Conservation (phyloP, 2,888 invertebrate genomes). For the Scelioninae gen. 1 region DNA sequence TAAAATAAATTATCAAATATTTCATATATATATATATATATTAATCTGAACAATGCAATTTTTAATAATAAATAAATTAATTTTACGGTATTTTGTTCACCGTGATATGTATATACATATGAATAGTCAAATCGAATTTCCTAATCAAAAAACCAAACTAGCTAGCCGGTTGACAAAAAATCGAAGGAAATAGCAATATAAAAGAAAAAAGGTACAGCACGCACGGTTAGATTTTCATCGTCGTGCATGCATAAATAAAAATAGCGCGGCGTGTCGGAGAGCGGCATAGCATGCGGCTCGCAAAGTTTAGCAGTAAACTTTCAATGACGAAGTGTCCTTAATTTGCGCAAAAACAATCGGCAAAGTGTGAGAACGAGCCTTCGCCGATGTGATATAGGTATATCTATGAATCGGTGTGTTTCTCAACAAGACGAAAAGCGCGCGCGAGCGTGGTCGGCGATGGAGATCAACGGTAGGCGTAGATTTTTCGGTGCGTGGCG, state of each 20-base stretch:
- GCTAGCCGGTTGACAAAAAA: no score
- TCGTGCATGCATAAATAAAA: conserved; percentile 64
- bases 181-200: no score
- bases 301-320: conserved; percentile 61
- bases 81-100: no score
- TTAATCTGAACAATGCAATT: no score
- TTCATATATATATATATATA: no score
- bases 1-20: no score
- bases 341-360: conserved; percentile 70
- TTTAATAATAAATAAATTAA: no score
- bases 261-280: conserved; percentile 40
- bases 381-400: conserved; percentile 42
- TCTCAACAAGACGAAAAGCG: conserved; percentile 67
- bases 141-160: no score
- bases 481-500: conserved; percentile 80
- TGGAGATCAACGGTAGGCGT: conserved; percentile 77
- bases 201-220: conserved; percentile 16
- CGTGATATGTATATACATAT: no score
- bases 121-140: no score
- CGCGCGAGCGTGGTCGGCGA: conserved; percentile 65
- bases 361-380: conserved; percentile 69
- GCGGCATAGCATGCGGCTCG: conserved; percentile 63
- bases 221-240: conserved; percentile 51
- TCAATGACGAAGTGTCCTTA: conserved; percentile 70
- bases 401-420: conserved; percentile 66